A percentile compares a stretch with the other conserved stretches of the same genome.
Evolutionary conservation across 2,888 invertebrate genomes (phyloP).

Genomic region (Aphelenchoides bicaudatus): DNA sequence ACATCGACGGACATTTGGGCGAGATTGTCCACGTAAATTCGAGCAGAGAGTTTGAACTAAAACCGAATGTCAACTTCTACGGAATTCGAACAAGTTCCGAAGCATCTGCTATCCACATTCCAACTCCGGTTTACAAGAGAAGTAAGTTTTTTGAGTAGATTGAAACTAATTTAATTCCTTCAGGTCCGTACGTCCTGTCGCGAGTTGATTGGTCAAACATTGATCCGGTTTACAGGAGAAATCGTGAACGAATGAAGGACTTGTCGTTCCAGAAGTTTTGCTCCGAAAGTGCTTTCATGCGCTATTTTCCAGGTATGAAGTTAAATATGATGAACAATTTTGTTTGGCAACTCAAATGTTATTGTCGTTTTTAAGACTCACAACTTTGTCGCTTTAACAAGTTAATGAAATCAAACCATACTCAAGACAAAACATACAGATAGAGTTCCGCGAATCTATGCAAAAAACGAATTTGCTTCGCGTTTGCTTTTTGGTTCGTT

Average conservation of each 20-base stretch:
- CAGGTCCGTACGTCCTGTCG: constrained; percentile 77
- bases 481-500: too few relatives aligned
- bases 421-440: too few relatives aligned
- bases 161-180: constrained; percentile 22
- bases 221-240: constrained; percentile 68
- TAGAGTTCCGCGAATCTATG: too few relatives aligned
- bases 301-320: constrained; percentile 86
- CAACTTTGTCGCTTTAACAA: background rate
- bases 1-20: constrained; percentile 35
- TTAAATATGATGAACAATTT: constrained; percentile 1
- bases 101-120: constrained; percentile 64
- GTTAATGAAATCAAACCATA: too few relatives aligned
- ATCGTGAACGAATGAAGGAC: constrained; percentile 56
- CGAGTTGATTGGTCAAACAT: constrained; percentile 87
- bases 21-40: constrained; percentile 30
- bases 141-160: constrained; percentile 43
- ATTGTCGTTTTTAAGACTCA: background rate
- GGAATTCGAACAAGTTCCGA: constrained; percentile 48
- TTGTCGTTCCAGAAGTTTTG: constrained; percentile 90
- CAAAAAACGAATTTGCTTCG: too few relatives aligned
- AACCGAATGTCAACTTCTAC: constrained; percentile 57
- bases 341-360: background rate
- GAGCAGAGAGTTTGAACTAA: constrained; percentile 39
- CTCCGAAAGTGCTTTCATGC: constrained; percentile 82
- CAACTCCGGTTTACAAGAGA: constrained; percentile 65